phyloP scores from a whole-genome alignment of 1,140 invertebrate genomes.

The Formica exsecta region DNA sequence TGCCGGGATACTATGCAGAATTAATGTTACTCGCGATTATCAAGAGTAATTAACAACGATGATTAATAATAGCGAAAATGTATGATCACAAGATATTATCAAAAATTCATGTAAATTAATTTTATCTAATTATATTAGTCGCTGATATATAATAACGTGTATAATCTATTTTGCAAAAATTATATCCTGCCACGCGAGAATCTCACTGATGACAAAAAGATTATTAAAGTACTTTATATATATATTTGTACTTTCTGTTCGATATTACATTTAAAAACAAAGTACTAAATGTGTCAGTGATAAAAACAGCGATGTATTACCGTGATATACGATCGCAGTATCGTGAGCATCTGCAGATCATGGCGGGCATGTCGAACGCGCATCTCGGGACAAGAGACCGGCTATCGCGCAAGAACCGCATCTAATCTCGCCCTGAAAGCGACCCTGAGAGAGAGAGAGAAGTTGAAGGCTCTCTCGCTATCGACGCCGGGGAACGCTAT shows the following conservation, averaged over 20 bases:
- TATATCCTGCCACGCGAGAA: neutral
- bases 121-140: slow-evolving; percentile 12
- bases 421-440: slow-evolving; percentile 53
- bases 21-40: neutral
- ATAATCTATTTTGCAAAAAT: neutral
- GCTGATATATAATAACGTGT: neutral
- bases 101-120: slow-evolving; percentile 3
- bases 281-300: neutral
- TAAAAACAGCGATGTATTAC: no score
- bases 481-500: slow-evolving; percentile 48
- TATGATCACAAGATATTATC: neutral
- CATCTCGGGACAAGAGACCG: slow-evolving; percentile 23
- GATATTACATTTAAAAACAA: neutral
- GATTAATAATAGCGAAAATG: neutral
- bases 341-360: slow-evolving; percentile 30
- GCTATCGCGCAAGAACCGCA: slow-evolving; percentile 51
- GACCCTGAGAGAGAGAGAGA: slow-evolving; percentile 51
- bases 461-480: slow-evolving; percentile 39
- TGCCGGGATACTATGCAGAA: neutral
- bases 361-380: slow-evolving; percentile 21
- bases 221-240: neutral
- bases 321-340: neutral
- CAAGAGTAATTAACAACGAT: slow-evolving; percentile 12
- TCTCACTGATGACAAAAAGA: neutral
- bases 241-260: neutral